Conservation (phyloP, 37 sponge, comb jelly and placozoan species). For the Oopsacas minuta region DNA sequence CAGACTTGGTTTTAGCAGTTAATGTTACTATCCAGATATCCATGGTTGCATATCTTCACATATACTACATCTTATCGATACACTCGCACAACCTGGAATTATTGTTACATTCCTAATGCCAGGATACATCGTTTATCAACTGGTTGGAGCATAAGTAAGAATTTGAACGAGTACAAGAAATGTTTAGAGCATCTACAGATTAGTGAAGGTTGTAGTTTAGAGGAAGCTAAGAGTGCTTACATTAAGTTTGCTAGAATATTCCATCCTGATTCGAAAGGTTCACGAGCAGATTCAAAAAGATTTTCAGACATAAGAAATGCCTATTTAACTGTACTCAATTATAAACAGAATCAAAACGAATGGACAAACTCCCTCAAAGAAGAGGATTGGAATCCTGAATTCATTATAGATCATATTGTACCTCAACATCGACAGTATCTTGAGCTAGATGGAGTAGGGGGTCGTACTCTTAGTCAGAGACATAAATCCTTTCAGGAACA, state of each 20-base stretch:
- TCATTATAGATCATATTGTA: background rate
- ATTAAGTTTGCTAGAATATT: conserved; percentile 3
- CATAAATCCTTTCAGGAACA: background rate
- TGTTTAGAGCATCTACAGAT: background rate
- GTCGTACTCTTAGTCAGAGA: background rate
- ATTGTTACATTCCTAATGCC: too few relatives aligned
- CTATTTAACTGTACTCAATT: background rate
- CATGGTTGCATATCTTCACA: too few relatives aligned
- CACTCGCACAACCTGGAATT: too few relatives aligned
- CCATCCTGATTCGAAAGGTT: conserved; percentile 20
- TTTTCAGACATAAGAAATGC: background rate
- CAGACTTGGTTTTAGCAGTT: too few relatives aligned
- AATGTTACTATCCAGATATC: too few relatives aligned
- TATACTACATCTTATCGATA: too few relatives aligned
- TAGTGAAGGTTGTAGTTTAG: background rate
- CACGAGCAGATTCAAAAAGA: background rate
- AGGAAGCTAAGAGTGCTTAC: background rate
- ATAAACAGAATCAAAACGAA: background rate
- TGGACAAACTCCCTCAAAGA: background rate
- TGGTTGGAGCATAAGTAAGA: background rate
- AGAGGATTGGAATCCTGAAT: background rate
- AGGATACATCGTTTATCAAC: background rate
- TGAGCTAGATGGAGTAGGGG: conserved; percentile 2
- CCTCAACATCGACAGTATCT: conserved; percentile 9
- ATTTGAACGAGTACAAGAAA: background rate